Percentiles rank a stretch among this genome's conserved stretches.
phyloP scores from a whole-genome alignment of 2,113 vertebrate genomes.

The Chelonoidis abingdonii region DNA sequence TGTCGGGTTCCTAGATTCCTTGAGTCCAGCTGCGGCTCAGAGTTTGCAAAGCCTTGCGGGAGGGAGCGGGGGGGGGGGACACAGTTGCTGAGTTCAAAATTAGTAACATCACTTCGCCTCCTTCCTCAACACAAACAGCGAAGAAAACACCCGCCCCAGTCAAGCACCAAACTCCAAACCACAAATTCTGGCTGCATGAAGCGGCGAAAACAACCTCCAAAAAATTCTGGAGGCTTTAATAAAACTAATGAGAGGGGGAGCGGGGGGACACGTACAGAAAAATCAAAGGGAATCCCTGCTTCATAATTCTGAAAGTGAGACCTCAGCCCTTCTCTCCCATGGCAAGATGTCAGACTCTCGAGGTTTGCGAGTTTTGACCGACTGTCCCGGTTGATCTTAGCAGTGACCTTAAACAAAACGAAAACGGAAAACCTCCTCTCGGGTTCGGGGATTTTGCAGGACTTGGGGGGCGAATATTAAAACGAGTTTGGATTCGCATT shows the following conservation, averaged over 20 bases:
- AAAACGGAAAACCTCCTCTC: too few relatives aligned
- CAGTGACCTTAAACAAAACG: not conserved
- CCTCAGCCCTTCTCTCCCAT: not conserved
- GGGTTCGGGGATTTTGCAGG: too few relatives aligned
- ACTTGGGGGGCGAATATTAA: too few relatives aligned
- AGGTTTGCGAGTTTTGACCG: not conserved
- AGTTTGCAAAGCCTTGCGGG: too few relatives aligned
- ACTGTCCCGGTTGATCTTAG: not conserved
- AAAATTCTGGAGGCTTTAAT: not conserved
- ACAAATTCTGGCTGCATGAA: not conserved
- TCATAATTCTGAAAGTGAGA: not conserved
- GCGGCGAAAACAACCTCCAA: not conserved
- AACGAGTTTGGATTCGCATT: too few relatives aligned
- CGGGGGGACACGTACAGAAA: not conserved
- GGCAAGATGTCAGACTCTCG: not conserved
- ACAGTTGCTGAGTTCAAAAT: not conserved
- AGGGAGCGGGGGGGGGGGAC: too few relatives aligned
- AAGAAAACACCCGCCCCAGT: not conserved
- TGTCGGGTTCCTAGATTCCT: too few relatives aligned
- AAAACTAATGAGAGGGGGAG: constrained; percentile 19
- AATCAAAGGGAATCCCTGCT: not conserved
- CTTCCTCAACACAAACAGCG: not conserved
- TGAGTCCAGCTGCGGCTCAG: too few relatives aligned
- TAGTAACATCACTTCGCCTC: not conserved
- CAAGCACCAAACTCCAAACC: constrained; percentile 4